A percentile compares a stretch with the other conserved stretches of the same genome.
phyloP scores from a whole-genome alignment of 2,888 invertebrate genomes.

The Amphipyra berbera region DNA sequence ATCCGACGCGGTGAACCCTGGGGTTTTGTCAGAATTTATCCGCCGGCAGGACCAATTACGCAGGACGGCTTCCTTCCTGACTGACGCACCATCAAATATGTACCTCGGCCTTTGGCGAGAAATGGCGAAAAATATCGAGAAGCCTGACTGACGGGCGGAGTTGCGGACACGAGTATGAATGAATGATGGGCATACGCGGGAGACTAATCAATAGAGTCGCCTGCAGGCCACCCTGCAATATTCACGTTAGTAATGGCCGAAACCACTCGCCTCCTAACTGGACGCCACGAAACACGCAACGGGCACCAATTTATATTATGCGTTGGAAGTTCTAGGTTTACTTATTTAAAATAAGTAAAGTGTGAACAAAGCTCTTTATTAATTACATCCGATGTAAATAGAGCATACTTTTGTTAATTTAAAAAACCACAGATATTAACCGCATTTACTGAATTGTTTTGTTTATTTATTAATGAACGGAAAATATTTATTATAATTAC shows the following conservation, averaged over 20 bases:
- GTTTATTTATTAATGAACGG: too few species aligned
- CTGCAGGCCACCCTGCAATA: slow-evolving; percentile 69
- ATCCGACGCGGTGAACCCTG: slow-evolving; percentile 61
- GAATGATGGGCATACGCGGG: slow-evolving; percentile 76
- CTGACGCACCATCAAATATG: slow-evolving; percentile 81
- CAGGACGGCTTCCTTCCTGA: slow-evolving; percentile 78
- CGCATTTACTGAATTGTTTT: too few species aligned
- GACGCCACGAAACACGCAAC: slow-evolving; percentile 32
- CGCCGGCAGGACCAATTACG: slow-evolving; percentile 80
- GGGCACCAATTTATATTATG: slow-evolving; percentile 29
- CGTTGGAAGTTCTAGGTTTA: slow-evolving; percentile 3
- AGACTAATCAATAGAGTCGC: slow-evolving; percentile 74
- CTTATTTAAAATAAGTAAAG: too few species aligned
- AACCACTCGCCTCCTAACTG: slow-evolving; percentile 62
- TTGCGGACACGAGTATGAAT: slow-evolving; percentile 76
- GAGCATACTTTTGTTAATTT: too few species aligned
- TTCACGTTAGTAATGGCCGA: slow-evolving; percentile 73
- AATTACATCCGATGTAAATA: too few species aligned
- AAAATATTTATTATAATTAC: too few species aligned
- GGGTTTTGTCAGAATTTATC: slow-evolving; percentile 71
- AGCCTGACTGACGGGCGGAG: slow-evolving; percentile 69
- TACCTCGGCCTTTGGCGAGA: slow-evolving; percentile 72
- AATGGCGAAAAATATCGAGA: slow-evolving; percentile 67
- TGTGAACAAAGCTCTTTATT: too few species aligned
- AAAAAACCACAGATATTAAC: too few species aligned